Percentiles rank a stretch among this genome's conserved stretches.
These are phyloP conservation scores for Clitarchus hookeri DNA, from an alignment of 2,888 invertebrate species.

Conservation along the genomic window DNA sequence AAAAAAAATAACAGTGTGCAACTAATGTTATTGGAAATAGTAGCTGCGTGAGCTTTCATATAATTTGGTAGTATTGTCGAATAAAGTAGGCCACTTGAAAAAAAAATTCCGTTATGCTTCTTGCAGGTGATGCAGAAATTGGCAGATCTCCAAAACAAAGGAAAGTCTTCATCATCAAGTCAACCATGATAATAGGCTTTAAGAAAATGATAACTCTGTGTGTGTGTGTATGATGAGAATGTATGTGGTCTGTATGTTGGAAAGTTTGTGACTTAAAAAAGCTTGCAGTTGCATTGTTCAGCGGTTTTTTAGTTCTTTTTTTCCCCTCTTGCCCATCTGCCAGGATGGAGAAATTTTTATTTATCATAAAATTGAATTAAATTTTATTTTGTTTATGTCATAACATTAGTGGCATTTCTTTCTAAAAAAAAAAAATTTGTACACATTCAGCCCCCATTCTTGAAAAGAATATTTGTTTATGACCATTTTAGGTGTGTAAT, in stretches of 20 bases:
- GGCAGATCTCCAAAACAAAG: constrained; percentile 37
- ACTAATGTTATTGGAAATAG: neutral
- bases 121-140: constrained; percentile 39
- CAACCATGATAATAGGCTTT: constrained; percentile 31
- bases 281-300: constrained; percentile 7
- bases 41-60: constrained; percentile 1
- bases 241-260: neutral
- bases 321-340: too few species aligned
- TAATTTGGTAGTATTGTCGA: constrained; percentile 15
- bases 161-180: constrained; percentile 33
- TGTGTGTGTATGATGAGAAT: neutral
- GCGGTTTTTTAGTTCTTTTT: neutral
- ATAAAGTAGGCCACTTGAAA: constrained; percentile 26
- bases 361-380: too few species aligned
- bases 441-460: too few species aligned
- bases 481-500: too few species aligned
- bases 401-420: too few species aligned
- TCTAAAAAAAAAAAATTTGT: too few species aligned
- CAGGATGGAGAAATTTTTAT: too few species aligned
- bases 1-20: neutral
- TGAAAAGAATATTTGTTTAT: too few species aligned
- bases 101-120: constrained; percentile 33
- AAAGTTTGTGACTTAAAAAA: neutral
- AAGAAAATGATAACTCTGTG: neutral
- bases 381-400: too few species aligned